Evolutionary conservation across 1,140 invertebrate species (phyloP).

Genomic region (Zophobas morio): DNA sequence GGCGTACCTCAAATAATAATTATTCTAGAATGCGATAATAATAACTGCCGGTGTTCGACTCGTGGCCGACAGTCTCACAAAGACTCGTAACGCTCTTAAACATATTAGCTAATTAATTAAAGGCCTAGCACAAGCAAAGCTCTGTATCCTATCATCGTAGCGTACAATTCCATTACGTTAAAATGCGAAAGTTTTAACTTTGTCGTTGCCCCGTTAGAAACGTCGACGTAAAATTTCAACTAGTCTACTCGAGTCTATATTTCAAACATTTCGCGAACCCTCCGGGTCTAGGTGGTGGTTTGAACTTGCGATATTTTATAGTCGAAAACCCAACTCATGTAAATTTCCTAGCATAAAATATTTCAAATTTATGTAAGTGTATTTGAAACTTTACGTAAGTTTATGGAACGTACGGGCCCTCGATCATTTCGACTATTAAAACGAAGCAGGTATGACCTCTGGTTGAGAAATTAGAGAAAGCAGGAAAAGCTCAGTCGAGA

Average conservation of each 20-base stretch:
- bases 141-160: not conserved
- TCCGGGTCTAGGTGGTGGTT: slow-evolving; percentile 15
- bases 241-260: slow-evolving; percentile 12
- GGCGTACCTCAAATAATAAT: slow-evolving; percentile 14
- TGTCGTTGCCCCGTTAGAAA: not conserved
- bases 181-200: not conserved
- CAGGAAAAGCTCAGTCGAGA: slow-evolving; percentile 3
- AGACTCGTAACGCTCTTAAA: slow-evolving; percentile 2
- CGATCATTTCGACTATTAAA: not conserved
- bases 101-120: slow-evolving; percentile 36
- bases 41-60: slow-evolving; percentile 22
- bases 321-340: slow-evolving; percentile 13
- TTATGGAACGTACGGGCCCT: not conserved
- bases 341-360: slow-evolving; percentile 36
- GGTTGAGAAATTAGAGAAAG: slow-evolving; percentile 19
- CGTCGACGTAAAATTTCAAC: slow-evolving; percentile 11
- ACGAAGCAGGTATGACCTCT: slow-evolving; percentile 1
- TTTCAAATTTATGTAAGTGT: slow-evolving; percentile 24
- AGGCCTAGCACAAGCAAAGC: slow-evolving; percentile 5
- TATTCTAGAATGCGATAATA: slow-evolving; percentile 6
- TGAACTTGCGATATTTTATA: slow-evolving; percentile 30
- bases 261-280: slow-evolving; percentile 17
- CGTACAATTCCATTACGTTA: slow-evolving; percentile 3
- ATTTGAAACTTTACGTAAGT: slow-evolving; percentile 16
- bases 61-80: slow-evolving; percentile 4